phyloP scores from a whole-genome alignment of 2,797 vertebrate genomes.

The Hozukius guyotensis region DNA sequence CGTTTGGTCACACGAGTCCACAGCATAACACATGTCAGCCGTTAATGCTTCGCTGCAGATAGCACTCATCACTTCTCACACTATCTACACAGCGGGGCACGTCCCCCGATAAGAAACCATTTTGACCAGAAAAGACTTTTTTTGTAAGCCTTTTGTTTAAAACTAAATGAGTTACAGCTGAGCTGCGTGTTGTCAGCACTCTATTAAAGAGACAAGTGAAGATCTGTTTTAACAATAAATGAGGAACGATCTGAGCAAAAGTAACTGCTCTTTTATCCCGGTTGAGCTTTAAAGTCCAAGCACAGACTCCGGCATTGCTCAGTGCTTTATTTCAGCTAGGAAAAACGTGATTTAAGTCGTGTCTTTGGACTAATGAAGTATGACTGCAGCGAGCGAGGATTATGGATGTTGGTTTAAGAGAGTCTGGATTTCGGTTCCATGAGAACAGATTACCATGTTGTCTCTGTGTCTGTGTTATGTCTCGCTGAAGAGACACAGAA shows the following conservation, averaged over 20 bases:
- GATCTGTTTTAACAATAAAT: slow-evolving; percentile 53
- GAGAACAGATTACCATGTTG: slow-evolving; percentile 69
- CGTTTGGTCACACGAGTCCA: slow-evolving; percentile 57
- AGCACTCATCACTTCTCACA: slow-evolving; percentile 52
- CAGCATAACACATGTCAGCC: slow-evolving; percentile 56
- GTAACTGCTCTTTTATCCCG: slow-evolving; percentile 12
- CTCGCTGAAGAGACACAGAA: slow-evolving; percentile 50
- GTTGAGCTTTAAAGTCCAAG: slow-evolving; percentile 38
- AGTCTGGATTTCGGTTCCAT: slow-evolving; percentile 65
- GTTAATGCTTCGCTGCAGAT: slow-evolving; percentile 53
- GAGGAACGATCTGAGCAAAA: slow-evolving; percentile 38
- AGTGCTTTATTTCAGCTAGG: slow-evolving; percentile 20
- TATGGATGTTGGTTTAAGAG: slow-evolving; percentile 70
- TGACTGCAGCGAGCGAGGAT: slow-evolving; percentile 65
- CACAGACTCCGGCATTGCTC: slow-evolving; percentile 11
- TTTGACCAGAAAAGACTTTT: slow-evolving; percentile 21
- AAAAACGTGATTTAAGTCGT: slow-evolving; percentile 41
- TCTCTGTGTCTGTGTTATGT: slow-evolving; percentile 69
- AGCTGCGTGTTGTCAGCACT: slow-evolving; percentile 37
- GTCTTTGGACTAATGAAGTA: slow-evolving; percentile 63
- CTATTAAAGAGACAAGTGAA: slow-evolving; percentile 38
- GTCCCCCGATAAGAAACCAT: slow-evolving; percentile 47
- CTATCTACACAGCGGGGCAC: slow-evolving; percentile 25
- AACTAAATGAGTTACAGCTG: slow-evolving; percentile 22
- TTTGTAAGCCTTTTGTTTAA: slow-evolving; percentile 41